phyloP scores from a whole-genome alignment of 2,888 invertebrate species.

The Smittia aterrima region DNA sequence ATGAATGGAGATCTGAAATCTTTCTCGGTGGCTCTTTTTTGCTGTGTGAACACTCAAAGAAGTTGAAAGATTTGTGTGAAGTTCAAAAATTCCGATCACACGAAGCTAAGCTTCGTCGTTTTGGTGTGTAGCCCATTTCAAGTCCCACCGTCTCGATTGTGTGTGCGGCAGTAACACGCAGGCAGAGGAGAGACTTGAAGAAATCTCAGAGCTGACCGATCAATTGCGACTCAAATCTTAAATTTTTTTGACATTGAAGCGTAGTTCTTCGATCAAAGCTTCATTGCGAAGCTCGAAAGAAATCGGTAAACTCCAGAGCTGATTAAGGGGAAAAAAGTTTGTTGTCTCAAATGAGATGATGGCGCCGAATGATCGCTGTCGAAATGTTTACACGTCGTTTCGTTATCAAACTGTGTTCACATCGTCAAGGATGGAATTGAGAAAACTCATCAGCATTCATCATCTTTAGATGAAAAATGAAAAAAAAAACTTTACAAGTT shows the following conservation, averaged over 20 bases:
- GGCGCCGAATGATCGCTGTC: no score
- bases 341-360: no score
- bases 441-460: background rate
- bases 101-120: background rate
- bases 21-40: background rate
- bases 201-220: conserved; percentile 5
- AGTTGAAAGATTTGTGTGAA: conserved; percentile 6
- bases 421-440: no score
- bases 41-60: background rate
- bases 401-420: no score
- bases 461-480: no score
- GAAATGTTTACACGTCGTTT: no score
- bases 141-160: background rate
- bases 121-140: background rate
- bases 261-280: background rate
- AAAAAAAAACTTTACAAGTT: background rate
- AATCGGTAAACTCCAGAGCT: background rate
- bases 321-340: no score
- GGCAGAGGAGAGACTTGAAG: background rate
- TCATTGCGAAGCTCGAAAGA: background rate
- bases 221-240: background rate
- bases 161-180: background rate
- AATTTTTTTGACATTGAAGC: conserved; percentile 30
- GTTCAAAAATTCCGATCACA: conserved; percentile 39
- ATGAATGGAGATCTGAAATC: conserved; percentile 18